Evolutionary conservation across 2,113 vertebrate genomes (phyloP).

Genomic region (Hiodon alosoides): DNA sequence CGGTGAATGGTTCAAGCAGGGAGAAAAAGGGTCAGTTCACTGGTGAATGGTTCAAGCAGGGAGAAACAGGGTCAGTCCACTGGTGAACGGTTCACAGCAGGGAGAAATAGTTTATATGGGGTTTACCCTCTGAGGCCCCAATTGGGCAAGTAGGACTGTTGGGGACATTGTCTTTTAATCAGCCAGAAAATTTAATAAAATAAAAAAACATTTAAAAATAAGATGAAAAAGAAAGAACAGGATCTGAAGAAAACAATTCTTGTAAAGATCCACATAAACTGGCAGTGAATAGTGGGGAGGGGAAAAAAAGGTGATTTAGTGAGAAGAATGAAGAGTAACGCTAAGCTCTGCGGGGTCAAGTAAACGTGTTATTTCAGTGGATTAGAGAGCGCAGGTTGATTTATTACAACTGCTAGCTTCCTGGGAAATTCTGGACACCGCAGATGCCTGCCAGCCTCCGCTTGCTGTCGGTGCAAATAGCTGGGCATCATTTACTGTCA

Average conservation of each 20-base stretch:
- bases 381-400: constrained; percentile 35
- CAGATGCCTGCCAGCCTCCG: background rate
- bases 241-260: background rate
- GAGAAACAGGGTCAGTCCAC: too few species aligned
- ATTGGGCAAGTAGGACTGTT: too few species aligned
- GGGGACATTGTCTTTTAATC: background rate
- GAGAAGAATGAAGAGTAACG: constrained; percentile 28
- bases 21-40: too few species aligned
- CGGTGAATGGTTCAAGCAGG: too few species aligned
- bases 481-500: background rate
- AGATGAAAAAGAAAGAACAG: background rate
- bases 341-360: constrained; percentile 34
- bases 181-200: too few species aligned
- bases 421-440: background rate
- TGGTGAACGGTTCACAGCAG: too few species aligned
- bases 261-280: background rate
- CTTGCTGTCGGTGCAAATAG: background rate
- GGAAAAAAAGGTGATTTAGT: constrained; percentile 6
- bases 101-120: too few species aligned
- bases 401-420: background rate
- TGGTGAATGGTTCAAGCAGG: too few species aligned
- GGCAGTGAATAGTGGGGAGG: background rate
- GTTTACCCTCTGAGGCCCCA: too few species aligned
- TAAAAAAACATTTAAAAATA: too few species aligned
- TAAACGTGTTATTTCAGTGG: constrained; percentile 38